phyloP scores from a whole-genome alignment of 2,113 vertebrate genomes.

The Brienomyrus brachyistius region DNA sequence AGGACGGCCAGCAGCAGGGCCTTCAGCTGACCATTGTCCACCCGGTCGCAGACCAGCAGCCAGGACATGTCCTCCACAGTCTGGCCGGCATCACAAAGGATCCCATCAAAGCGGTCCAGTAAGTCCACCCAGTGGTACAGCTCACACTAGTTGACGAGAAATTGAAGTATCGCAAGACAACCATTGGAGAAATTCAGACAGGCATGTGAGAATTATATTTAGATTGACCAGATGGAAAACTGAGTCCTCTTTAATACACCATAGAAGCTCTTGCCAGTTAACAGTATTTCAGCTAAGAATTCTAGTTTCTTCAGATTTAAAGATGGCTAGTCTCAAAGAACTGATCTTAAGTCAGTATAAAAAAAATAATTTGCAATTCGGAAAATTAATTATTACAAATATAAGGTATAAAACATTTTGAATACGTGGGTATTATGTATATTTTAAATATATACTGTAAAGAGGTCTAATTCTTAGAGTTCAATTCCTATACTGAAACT shows the following conservation, averaged over 20 bases:
- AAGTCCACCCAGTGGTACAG: slow-evolving; percentile 97
- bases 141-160: slow-evolving; percentile 69
- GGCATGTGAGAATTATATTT: not conserved
- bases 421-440: not conserved
- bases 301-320: not conserved
- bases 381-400: not conserved
- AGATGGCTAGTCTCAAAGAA: not conserved
- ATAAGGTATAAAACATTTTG: not conserved
- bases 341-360: not conserved
- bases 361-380: not conserved
- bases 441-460: not conserved
- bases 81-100: slow-evolving; percentile 86
- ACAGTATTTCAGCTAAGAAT: not conserved
- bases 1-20: slow-evolving; percentile 85
- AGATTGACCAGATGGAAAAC: not conserved
- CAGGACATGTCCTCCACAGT: slow-evolving; percentile 92
- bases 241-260: not conserved
- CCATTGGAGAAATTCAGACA: not conserved
- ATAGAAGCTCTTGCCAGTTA: not conserved
- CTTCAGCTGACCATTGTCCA: slow-evolving; percentile 82
- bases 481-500: not conserved
- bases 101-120: slow-evolving; percentile 89
- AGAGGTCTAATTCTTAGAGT: not conserved
- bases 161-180: not conserved
- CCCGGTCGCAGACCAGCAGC: slow-evolving; percentile 88